phyloP scores from a whole-genome alignment of 2,797 vertebrate genomes.

The Sebastes goodei region DNA sequence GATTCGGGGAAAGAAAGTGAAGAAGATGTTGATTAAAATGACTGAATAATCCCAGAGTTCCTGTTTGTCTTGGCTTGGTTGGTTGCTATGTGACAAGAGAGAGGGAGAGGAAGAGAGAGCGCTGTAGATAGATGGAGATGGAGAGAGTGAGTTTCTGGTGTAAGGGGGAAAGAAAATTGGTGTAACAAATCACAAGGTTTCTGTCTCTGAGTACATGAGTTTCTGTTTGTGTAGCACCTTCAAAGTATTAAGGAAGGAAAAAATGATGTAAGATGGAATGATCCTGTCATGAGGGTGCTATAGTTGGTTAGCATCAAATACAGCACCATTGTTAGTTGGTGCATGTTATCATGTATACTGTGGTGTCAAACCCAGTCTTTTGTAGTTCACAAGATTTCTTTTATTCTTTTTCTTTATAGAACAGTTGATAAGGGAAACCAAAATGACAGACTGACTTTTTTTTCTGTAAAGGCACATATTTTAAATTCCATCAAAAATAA shows the following conservation, averaged over 20 bases:
- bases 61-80: constrained; percentile 75
- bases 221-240: neutral
- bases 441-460: neutral
- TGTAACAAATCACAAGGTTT: neutral
- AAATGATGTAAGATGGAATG: neutral
- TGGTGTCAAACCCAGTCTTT: no score
- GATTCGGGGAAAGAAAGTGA: constrained; percentile 57
- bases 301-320: neutral
- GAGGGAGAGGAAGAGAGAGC: neutral
- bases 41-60: constrained; percentile 68
- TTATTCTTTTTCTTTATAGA: neutral
- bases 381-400: neutral
- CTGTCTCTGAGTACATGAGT: neutral
- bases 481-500: neutral
- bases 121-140: neutral
- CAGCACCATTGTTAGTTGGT: neutral
- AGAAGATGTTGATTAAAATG: constrained; percentile 74
- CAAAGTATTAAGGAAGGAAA: neutral
- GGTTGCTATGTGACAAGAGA: constrained; percentile 48
- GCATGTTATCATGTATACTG: no score
- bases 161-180: neutral
- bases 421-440: neutral
- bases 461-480: neutral
- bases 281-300: neutral
- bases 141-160: constrained; percentile 5